Evolutionary conservation across 2,797 vertebrate species (phyloP), one percentile per base, ranked within the genome.

Genomic region (Arremon aurantiirostris): DNA sequence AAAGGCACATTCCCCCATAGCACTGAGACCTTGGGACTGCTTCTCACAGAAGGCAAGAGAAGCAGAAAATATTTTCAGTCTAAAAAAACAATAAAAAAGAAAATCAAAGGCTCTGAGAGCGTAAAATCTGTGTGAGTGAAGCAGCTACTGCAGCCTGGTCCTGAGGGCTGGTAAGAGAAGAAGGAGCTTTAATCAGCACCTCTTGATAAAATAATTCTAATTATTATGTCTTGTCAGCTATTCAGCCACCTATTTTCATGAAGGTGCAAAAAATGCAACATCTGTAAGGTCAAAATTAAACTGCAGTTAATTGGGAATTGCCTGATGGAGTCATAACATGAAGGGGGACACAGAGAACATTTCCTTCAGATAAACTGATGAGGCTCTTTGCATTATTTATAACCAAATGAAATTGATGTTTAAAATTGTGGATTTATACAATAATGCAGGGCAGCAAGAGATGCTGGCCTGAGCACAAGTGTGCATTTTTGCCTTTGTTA

Each of bases 21-120:
- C 93, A 72, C 71, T 23, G 72, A 92, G 87, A 93, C 87, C 79
- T 92, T 91, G 72, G 41, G n/a, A 90, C 19, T 32, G 34, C 27
- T 92, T 50, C 57, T 94, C 65, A 26, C 89, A 91, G 41, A 70
- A 71, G 26, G 6, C 17, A 47, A 79, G 52, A 35, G 65, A 77
- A 85, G 24, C 63, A 90, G 35, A 30, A 85, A 70, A 32, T 78
- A 76, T 28, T 84, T 94, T 89, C 63, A 65, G 41, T 69, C 73
- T n/a, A 77, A 93, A 65, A 49, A 55, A 56, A 55, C 14, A 64
- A 46, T 26, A 12, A 10, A 57, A 57, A 72, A 42, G 39, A 11
- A 57, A 59, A 65, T 46, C 46, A 57, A 64, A 68, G 63, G 46
- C 34, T 16, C 59, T 22, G 14, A 82, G 39, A 87, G 16, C 14